Percentiles rank a stretch among this genome's conserved stretches.
These are phyloP conservation scores for Oegoconia quadripuncta DNA, from an alignment of 2,888 invertebrate genomes.

Conservation along the genomic window DNA sequence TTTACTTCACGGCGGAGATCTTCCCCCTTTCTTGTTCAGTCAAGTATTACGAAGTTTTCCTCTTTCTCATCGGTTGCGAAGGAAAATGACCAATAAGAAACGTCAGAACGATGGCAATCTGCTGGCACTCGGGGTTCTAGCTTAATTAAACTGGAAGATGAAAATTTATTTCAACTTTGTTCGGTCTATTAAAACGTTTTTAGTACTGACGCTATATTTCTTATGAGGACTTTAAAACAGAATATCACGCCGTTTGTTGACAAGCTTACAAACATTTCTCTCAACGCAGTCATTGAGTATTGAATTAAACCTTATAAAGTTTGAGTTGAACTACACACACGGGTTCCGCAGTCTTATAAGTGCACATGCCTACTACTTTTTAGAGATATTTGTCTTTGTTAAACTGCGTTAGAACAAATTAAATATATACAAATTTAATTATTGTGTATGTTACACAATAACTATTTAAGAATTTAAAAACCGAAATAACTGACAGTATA, in stretches of 20 bases:
- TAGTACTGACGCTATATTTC: background rate
- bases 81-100: constrained; percentile 66
- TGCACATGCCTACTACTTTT: too few relatives aligned
- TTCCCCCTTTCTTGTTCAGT: constrained; percentile 55
- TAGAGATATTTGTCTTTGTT: too few relatives aligned
- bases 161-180: constrained; percentile 32
- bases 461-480: too few relatives aligned
- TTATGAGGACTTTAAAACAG: constrained; percentile 9
- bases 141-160: constrained; percentile 58
- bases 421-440: too few relatives aligned
- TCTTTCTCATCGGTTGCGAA: constrained; percentile 45
- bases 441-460: too few relatives aligned
- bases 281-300: constrained; percentile 39
- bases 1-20: constrained; percentile 52
- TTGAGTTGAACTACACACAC: background rate
- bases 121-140: constrained; percentile 37
- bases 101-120: constrained; percentile 60
- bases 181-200: constrained; percentile 18
- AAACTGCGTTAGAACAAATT: too few relatives aligned
- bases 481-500: too few relatives aligned
- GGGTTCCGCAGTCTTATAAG: background rate
- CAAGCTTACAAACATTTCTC: constrained; percentile 48
- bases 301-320: constrained; percentile 28
- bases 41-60: constrained; percentile 55
- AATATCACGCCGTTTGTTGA: constrained; percentile 37